Evolutionary conservation across 2,888 invertebrate species (phyloP), one percentile per base, ranked within the genome.

Genomic region (Coelinius sp.): DNA sequence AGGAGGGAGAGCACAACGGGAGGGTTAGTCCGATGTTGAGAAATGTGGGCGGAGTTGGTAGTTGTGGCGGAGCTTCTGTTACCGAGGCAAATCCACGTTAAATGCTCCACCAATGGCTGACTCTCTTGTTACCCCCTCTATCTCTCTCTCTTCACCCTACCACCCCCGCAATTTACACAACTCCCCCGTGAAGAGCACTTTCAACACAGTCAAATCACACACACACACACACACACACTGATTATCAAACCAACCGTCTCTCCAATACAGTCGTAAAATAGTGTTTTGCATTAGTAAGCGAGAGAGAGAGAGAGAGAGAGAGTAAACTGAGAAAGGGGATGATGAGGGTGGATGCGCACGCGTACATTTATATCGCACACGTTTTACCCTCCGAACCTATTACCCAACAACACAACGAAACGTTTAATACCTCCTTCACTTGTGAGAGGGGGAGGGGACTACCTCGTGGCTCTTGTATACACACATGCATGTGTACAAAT

Each of bases 341-440:
- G 68, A 75, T 41, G 25, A n/a, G 64, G 56, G 12, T 17, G 22
- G 70, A 73, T 38, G 25, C 6, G 64, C 53, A 7, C 27, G n/a
- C 71, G 68, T 70, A 56, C 41, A 69, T 46, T 59, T 59, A 20
- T 59, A 67, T 69, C 67, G 71, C 52, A 64, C 38, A 25, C 35
- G 35, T 25, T 49, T 63, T 20, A 44, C 17, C 20, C 52, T 64
- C 52, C 70, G 25, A 25, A 63, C 38, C 52, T 31, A 17, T 4
- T 31, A 59, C 27, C 35, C 38, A 27, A 53, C 24, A 56, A n/a
- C 22, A 20, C 52, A 25, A 14, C n/a, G 22, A 27, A 65, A 12
- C 25, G 12, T 14, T 17, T 52, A 41, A 59, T 67, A 12, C 24
- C 25, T 35, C 17, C 10, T 20, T 8, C 46, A 49, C 20, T 41